phyloP scores from a whole-genome alignment of 2,797 vertebrate genomes.

The Cryptoblepharus egeriae region DNA sequence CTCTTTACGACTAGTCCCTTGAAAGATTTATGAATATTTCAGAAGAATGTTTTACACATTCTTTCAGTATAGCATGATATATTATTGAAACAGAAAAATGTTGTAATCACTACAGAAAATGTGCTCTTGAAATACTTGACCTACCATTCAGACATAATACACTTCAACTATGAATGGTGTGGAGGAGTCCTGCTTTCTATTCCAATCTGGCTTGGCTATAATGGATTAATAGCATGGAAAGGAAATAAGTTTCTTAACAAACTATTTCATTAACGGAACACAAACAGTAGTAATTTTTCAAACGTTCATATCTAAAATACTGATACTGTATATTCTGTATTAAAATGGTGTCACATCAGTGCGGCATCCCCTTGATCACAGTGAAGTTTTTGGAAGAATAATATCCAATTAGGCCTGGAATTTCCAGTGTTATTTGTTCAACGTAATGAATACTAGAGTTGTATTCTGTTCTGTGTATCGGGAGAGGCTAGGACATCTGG shows the following conservation, averaged over 20 bases:
- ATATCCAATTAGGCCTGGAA: not conserved
- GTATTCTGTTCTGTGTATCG: not conserved
- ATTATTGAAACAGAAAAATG: constrained; percentile 40
- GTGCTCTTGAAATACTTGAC: constrained; percentile 44
- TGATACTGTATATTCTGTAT: not conserved
- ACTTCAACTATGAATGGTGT: constrained; percentile 51
- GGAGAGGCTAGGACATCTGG: not conserved
- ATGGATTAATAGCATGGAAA: constrained; percentile 37
- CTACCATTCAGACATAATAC: constrained; percentile 53
- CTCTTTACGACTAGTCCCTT: constrained; percentile 39
- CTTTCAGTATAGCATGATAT: constrained; percentile 24
- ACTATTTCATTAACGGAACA: constrained; percentile 26
- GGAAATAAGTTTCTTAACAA: constrained; percentile 49
- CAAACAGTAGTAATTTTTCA: constrained; percentile 36
- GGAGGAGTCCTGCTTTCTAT: constrained; percentile 32
- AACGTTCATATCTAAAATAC: constrained; percentile 30
- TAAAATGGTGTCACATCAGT: not conserved
- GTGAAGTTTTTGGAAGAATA: not conserved
- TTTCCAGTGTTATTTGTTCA: not conserved
- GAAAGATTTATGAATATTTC: constrained; percentile 42
- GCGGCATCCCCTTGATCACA: not conserved
- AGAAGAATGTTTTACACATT: constrained; percentile 22
- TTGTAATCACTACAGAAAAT: constrained; percentile 48
- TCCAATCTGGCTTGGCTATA: constrained; percentile 45
- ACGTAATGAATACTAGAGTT: not conserved